Evolutionary conservation across 2,888 invertebrate species (phyloP).

Genomic region (Tipula confusa): DNA sequence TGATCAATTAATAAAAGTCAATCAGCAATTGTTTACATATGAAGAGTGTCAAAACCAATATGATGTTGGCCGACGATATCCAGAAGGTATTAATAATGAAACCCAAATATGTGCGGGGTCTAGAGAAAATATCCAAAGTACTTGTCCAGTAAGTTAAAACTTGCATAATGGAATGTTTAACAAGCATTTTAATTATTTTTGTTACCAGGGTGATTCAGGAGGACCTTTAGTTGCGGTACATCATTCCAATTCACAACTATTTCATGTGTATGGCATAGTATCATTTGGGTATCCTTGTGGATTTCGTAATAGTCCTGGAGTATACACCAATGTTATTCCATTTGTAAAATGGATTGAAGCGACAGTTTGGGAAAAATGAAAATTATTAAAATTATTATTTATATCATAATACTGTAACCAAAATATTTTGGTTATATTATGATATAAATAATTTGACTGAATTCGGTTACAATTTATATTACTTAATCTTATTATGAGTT

Average conservation of each 20-base stretch:
- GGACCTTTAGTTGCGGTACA: background rate
- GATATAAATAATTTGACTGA: too few relatives aligned
- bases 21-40: background rate
- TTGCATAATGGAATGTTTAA: too few relatives aligned
- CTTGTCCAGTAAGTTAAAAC: background rate
- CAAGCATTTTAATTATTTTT: background rate
- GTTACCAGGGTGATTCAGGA: background rate
- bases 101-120: background rate
- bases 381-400: too few relatives aligned
- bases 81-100: background rate
- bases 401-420: too few relatives aligned
- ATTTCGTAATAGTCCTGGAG: background rate
- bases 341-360: background rate
- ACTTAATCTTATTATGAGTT: too few relatives aligned
- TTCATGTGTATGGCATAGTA: background rate
- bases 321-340: background rate
- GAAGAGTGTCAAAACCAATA: background rate
- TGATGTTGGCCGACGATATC: background rate
- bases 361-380: background rate
- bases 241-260: background rate
- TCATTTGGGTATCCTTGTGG: background rate
- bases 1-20: background rate
- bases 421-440: too few relatives aligned
- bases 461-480: too few relatives aligned
- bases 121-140: background rate